Conservation (phyloP, 2,113 vertebrate species). For the Grammomys surdaster region DNA sequence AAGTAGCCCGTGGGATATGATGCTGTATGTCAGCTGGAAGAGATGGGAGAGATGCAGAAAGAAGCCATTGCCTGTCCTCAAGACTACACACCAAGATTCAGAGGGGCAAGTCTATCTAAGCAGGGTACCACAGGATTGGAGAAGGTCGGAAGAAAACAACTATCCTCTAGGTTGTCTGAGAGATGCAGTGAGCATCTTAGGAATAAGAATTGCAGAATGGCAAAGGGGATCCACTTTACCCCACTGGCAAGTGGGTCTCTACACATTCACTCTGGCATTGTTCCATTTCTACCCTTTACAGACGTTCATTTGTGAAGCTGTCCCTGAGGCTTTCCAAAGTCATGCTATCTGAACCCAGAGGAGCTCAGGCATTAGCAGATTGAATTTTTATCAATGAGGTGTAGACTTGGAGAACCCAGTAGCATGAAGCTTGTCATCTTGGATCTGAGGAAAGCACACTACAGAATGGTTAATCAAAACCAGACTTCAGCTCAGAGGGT, state of each 20-base stretch:
- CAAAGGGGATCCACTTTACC: not conserved
- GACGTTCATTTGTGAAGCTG: rapidly evolving
- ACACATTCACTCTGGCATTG: not conserved
- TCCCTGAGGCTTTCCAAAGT: not conserved
- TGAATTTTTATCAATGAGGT: rapidly evolving
- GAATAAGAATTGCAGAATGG: not conserved
- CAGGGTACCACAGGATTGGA: not conserved
- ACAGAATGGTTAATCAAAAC: not conserved
- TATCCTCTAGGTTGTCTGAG: rapidly evolving
- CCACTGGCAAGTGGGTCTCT: not conserved
- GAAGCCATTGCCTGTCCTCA: not conserved
- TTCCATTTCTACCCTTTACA: not conserved
- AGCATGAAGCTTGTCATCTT: not conserved
- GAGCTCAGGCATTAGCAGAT: not conserved
- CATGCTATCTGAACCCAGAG: not conserved
- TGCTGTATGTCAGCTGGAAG: not conserved
- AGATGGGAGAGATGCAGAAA: too few species aligned
- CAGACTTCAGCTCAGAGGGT: not conserved
- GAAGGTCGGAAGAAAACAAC: not conserved
- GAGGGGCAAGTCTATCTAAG: too few species aligned
- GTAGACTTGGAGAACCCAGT: not conserved
- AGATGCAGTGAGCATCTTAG: not conserved
- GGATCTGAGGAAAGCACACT: rapidly evolving
- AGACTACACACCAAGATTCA: rapidly evolving
- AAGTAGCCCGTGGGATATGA: not conserved